Conservation (phyloP, 2,888 invertebrate genomes). For the Xestoiulus laeticollis region DNA sequence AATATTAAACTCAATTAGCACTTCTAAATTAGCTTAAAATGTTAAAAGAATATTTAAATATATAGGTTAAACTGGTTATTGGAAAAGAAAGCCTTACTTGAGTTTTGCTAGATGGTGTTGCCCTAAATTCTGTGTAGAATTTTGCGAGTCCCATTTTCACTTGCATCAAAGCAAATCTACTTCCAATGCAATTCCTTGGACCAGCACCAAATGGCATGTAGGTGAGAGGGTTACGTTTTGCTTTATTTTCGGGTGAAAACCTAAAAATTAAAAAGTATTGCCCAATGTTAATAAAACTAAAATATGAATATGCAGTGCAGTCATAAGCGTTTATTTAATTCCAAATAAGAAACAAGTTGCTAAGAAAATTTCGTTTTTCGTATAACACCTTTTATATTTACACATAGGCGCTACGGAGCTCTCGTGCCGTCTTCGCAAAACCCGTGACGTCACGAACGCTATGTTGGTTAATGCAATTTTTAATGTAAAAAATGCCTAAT, state of each 20-base stretch:
- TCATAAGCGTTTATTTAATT: too few species aligned
- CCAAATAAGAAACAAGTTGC: too few species aligned
- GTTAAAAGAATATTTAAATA: too few species aligned
- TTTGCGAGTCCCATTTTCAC: slow-evolving; percentile 59
- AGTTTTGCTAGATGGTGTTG: slow-evolving; percentile 49
- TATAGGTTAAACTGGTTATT: too few species aligned
- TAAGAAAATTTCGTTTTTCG: too few species aligned
- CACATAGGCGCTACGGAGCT: too few species aligned
- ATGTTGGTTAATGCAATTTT: too few species aligned
- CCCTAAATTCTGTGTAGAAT: slow-evolving; percentile 58
- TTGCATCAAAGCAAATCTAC: slow-evolving; percentile 59
- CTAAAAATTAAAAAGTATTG: slow-evolving; percentile 54
- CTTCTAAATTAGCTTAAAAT: background rate
- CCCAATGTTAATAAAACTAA: background rate
- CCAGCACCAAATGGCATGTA: slow-evolving; percentile 60
- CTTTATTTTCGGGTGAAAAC: slow-evolving; percentile 58
- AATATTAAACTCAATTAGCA: background rate
- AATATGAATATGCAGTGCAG: too few species aligned
- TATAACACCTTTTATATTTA: too few species aligned
- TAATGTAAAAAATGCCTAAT: too few species aligned
- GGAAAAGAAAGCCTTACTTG: slow-evolving; percentile 46
- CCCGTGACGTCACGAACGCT: too few species aligned
- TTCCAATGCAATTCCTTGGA: slow-evolving; percentile 59
- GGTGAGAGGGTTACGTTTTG: slow-evolving; percentile 58
- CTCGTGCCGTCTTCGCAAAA: too few species aligned